phyloP scores from a whole-genome alignment of 2,797 vertebrate genomes.

The Rhabdophis nuchalis region DNA sequence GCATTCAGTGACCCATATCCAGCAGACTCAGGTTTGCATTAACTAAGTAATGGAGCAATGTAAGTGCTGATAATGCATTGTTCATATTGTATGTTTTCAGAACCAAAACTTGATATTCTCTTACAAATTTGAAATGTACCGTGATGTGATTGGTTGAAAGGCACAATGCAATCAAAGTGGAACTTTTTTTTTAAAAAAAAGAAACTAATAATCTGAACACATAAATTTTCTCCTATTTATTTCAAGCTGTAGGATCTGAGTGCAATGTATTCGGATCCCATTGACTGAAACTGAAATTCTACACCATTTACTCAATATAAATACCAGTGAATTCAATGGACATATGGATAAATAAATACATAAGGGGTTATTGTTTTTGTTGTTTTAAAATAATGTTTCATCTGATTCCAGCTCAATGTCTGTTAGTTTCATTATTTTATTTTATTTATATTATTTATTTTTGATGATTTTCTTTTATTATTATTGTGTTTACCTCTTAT shows the following conservation, averaged over 20 bases:
- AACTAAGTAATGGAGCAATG: background rate
- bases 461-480: background rate
- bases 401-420: background rate
- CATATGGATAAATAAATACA: background rate
- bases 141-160: background rate
- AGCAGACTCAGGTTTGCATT: background rate
- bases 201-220: background rate
- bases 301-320: background rate
- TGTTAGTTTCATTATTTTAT: background rate
- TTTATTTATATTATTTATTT: background rate
- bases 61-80: background rate
- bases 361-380: background rate
- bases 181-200: background rate
- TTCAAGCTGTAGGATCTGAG: background rate
- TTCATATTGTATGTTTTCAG: background rate
- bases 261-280: background rate
- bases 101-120: background rate
- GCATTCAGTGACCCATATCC: background rate
- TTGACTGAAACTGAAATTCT: background rate
- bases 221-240: background rate
- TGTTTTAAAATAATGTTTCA: background rate
- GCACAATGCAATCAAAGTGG: background rate
- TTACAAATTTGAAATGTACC: background rate
- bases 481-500: background rate
- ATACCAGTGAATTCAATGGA: background rate